These are phyloP conservation scores for Malurus alboscapulatus DNA, from an alignment of 2,113 vertebrate species.

Conservation along the genomic window DNA sequence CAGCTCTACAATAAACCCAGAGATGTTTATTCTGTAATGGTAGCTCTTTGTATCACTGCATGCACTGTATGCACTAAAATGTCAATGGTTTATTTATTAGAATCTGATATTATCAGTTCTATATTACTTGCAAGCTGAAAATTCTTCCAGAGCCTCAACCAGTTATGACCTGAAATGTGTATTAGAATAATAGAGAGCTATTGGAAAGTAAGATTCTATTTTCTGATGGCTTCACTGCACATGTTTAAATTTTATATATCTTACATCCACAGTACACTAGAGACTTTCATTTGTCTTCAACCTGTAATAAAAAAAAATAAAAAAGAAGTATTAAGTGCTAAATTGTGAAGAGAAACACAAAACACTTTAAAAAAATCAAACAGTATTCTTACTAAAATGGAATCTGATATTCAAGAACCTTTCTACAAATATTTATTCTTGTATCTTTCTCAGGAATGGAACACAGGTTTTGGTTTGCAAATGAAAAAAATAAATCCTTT, in stretches of 20 bases:
- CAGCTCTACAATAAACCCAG: slow-evolving; percentile 54
- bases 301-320: not conserved
- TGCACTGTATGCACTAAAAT: not conserved
- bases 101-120: slow-evolving; percentile 1
- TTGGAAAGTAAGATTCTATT: not conserved
- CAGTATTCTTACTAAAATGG: not conserved
- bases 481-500: not conserved
- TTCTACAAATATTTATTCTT: not conserved
- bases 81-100: slow-evolving; percentile 43
- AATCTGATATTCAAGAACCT: not conserved
- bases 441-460: not conserved
- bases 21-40: slow-evolving; percentile 35
- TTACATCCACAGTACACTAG: not conserved
- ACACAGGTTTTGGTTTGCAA: fast-evolving
- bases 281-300: not conserved
- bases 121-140: not conserved
- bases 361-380: not conserved
- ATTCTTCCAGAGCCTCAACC: not conserved
- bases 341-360: not conserved
- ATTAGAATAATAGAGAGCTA: not conserved
- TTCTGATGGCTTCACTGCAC: not conserved
- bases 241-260: not conserved
- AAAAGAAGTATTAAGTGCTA: not conserved
- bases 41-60: slow-evolving; percentile 15
- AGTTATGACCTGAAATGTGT: not conserved